Percentiles rank a stretch among this genome's conserved stretches.
phyloP scores from a whole-genome alignment of 2,797 vertebrate species.

The Masticophis lateralis region DNA sequence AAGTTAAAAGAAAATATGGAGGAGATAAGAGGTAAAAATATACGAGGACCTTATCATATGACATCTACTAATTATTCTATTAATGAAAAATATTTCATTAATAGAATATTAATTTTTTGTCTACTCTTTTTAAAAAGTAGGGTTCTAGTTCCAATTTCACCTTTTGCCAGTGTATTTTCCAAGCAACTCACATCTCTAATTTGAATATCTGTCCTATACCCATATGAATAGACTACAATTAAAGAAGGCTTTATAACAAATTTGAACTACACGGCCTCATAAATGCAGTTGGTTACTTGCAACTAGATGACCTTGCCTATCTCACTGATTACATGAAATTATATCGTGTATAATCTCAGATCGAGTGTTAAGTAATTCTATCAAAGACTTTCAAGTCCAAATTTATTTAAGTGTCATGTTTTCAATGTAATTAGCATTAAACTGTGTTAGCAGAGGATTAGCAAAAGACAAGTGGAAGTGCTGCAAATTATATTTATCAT shows the following conservation, averaged over 20 bases:
- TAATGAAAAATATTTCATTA: background rate
- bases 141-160: background rate
- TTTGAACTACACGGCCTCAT: constrained; percentile 15
- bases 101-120: too few relatives aligned
- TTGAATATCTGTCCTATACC: background rate
- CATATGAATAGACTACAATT: background rate
- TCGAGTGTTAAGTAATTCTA: constrained; percentile 1
- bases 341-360: constrained; percentile 39
- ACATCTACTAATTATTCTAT: background rate
- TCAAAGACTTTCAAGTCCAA: constrained; percentile 33
- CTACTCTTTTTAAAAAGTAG: background rate
- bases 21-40: background rate
- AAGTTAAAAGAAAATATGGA: background rate
- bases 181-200: background rate
- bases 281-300: background rate
- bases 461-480: background rate
- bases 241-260: constrained; percentile 4
- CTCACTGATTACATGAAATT: constrained; percentile 40
- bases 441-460: background rate
- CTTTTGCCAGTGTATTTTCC: background rate
- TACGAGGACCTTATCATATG: background rate
- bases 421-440: constrained; percentile 29
- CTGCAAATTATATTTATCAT: background rate
- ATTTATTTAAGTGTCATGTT: constrained; percentile 33
- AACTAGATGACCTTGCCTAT: constrained; percentile 25